Base-by-base conservation (phyloP, 2,113 vertebrate genomes). In the Rhagologus leucostigma region DNA sequence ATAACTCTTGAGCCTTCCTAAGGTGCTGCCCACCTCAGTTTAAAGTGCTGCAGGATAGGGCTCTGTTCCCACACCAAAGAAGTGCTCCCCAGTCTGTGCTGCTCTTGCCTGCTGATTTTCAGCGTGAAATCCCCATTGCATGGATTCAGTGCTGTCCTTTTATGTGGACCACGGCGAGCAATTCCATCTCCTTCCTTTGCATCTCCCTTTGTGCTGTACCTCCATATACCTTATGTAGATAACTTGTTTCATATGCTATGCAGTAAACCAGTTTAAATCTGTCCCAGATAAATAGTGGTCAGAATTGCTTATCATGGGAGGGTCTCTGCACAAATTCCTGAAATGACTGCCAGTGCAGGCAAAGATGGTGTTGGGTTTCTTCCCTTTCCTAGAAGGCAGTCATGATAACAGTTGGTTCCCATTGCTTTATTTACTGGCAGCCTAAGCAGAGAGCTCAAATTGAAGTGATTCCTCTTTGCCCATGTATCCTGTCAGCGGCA, bases 361-460 rank as follows among this genome's bases (percentile, higher is more conserved):
- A n/a, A 70, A 71, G 55, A 70, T 37, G 69, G n/a, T 67, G 13
- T 16, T 80, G 22, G 9, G 11, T 67, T 59, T 68, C 53, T 47
- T 29, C 13, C 16, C 13, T 80, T 92, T 94, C 83, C 76, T 95
- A 84, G 90, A 90, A 95, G 69, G 64, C 83, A 47, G 47, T 78
- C 53, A 21, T 59, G 60, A 33, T 89, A 60, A 68, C 71, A 56
- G 39, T 84, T 87, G 79, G 44, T 89, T 93, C 44, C 65, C 62
- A 27, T 78, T 90, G 80, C 80, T 86, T 94, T 92, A 42, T 84
- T 90, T 94, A 68, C 88, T 89, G 60, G 49, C 64, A 94, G 65
- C 32, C 52, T 49, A 60, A 90, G 55, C 15, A 85, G 84, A 65
- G 59, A 93, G 50, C 50, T 93, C 41, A 80, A 20, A 89, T 9